Percentiles rank a stretch among this genome's conserved stretches.
Conservation (phyloP, 30 jellyfish, hydroid and myxozoan species). For the Pelagia noctiluca region DNA sequence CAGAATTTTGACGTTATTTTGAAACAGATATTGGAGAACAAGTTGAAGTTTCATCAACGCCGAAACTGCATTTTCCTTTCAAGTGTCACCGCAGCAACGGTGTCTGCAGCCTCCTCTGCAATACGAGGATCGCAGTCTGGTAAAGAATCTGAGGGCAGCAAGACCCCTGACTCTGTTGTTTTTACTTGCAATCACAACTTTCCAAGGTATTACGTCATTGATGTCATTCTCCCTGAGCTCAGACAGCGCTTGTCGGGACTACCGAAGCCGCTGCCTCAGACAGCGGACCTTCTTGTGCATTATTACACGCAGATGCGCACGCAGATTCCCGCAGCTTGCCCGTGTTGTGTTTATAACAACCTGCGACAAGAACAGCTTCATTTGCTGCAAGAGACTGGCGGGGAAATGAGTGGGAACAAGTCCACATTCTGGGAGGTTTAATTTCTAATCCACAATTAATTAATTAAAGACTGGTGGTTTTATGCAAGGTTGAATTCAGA, state of each 20-base stretch:
- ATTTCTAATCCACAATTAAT: too few species aligned
- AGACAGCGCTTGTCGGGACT: constrained; percentile 78
- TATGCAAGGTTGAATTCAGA: too few species aligned
- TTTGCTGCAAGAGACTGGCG: constrained; percentile 81
- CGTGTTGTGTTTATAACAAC: constrained; percentile 92
- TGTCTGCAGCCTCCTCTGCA: constrained; percentile 95
- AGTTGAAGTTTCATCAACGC: constrained; percentile 61
- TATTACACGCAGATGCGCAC: constrained; percentile 67
- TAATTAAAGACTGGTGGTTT: too few species aligned
- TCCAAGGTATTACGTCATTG: constrained; percentile 81
- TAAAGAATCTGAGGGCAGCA: constrained; percentile 9
- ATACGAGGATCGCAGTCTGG: constrained; percentile 56
- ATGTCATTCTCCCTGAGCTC: constrained; percentile 94
- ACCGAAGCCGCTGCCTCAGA: constrained; percentile 83
- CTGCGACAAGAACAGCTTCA: constrained; percentile 91
- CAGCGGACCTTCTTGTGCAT: constrained; percentile 66
- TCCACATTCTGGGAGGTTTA: constrained; percentile 96
- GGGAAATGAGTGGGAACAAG: constrained; percentile 59
- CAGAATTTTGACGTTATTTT: constrained; percentile 65
- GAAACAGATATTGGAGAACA: constrained; percentile 81
- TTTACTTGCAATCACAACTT: constrained; percentile 91
- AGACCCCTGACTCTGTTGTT: constrained; percentile 77
- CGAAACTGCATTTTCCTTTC: constrained; percentile 77
- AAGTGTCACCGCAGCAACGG: constrained; percentile 97
- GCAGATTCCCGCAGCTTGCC: constrained; percentile 92